Evolutionary conservation across 2,113 vertebrate species (phyloP).

Genomic region (Oreochromis spilurus): DNA sequence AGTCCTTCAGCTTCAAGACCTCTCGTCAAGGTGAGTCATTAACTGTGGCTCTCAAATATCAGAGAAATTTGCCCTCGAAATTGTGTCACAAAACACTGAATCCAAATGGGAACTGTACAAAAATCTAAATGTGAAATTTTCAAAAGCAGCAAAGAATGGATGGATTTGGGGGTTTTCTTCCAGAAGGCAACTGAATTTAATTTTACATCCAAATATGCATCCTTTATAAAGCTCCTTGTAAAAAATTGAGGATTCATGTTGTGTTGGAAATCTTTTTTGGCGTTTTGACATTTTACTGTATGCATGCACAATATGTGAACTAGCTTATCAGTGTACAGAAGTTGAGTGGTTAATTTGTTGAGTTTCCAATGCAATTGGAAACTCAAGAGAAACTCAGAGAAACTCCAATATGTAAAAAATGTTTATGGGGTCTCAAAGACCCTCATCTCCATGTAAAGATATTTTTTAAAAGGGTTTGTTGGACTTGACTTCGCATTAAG

Average conservation of each 20-base stretch:
- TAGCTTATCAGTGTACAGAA: background rate
- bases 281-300: background rate
- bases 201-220: background rate
- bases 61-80: background rate
- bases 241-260: background rate
- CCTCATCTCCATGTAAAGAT: background rate
- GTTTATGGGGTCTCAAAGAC: background rate
- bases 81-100: background rate
- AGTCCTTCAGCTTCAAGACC: conserved; percentile 98
- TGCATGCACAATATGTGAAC: background rate
- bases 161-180: background rate
- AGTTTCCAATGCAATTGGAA: background rate
- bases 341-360: background rate
- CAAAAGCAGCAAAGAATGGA: background rate
- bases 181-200: background rate
- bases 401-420: background rate
- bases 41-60: background rate
- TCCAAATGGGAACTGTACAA: background rate
- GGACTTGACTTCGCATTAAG: conserved; percentile 5
- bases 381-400: background rate
- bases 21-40: conserved; percentile 86
- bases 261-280: background rate
- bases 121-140: background rate
- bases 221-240: background rate
- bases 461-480: background rate